These are phyloP conservation scores for Fragum whitleyi DNA, from an alignment of 2,888 invertebrate species.

Conservation along the genomic window DNA sequence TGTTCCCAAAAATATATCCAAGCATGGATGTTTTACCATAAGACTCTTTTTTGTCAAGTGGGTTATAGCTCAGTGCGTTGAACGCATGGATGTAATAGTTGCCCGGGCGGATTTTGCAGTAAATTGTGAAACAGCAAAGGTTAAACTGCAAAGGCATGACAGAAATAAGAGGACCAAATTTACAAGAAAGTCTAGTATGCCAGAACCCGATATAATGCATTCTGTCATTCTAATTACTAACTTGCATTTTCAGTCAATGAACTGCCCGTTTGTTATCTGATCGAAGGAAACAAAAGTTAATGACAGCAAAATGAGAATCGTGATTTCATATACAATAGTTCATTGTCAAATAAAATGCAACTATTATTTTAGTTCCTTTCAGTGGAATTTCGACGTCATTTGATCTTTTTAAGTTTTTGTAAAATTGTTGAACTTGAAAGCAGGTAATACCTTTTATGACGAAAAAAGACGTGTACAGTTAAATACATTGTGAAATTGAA, in stretches of 20 bases:
- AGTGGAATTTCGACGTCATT: not conserved
- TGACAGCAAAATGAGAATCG: constrained; percentile 20
- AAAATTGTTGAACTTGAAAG: not conserved
- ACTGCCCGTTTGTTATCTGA: not conserved
- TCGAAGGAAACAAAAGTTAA: constrained; percentile 1
- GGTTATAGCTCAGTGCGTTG: no score
- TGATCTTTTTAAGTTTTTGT: not conserved
- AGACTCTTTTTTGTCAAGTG: no score
- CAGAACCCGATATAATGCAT: not conserved
- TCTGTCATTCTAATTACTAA: not conserved
- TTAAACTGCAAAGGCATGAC: no score
- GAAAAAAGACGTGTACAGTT: no score
- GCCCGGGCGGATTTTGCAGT: no score
- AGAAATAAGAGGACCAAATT: no score
- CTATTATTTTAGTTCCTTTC: constrained; percentile 9
- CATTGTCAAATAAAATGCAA: constrained; percentile 23
- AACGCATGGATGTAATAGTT: no score
- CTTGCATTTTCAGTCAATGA: not conserved
- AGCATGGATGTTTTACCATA: no score
- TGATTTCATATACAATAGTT: constrained; percentile 12
- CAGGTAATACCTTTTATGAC: not conserved
- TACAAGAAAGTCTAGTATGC: not conserved
- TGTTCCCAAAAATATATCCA: no score
- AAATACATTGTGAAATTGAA: no score
- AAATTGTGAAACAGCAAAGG: no score